These are phyloP conservation scores for Tenualosa ilisha DNA, from an alignment of 2,797 vertebrate species.

Conservation along the genomic window DNA sequence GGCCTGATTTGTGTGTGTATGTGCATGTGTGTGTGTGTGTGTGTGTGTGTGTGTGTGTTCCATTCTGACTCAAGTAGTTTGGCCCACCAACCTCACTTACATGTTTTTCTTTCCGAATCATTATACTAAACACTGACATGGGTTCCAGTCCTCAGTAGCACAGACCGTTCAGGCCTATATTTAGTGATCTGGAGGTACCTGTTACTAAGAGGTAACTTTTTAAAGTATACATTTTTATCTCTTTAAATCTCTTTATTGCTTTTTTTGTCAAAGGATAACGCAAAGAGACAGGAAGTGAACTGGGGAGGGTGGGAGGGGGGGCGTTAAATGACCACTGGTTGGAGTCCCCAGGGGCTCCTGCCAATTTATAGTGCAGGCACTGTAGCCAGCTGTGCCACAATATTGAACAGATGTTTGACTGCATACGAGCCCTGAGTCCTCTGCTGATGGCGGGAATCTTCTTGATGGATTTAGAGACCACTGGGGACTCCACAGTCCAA, in stretches of 20 bases:
- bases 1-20: background rate
- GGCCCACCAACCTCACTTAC: background rate
- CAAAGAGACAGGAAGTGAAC: no score
- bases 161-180: background rate
- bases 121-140: background rate
- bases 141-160: background rate
- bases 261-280: no score
- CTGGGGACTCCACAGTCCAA: background rate
- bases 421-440: background rate
- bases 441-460: background rate
- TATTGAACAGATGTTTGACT: no score
- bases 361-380: no score
- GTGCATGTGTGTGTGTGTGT: background rate
- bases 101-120: background rate
- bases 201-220: background rate
- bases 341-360: no score
- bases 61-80: background rate
- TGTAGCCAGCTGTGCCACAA: no score
- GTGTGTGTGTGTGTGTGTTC: background rate
- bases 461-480: background rate
- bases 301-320: no score
- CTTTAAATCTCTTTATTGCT: no score
- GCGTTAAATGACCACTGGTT: no score
- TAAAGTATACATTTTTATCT: no score
- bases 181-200: background rate